These are phyloP conservation scores for Helicoverpa zea DNA, from an alignment of 1,140 invertebrate genomes.

Conservation along the genomic window DNA sequence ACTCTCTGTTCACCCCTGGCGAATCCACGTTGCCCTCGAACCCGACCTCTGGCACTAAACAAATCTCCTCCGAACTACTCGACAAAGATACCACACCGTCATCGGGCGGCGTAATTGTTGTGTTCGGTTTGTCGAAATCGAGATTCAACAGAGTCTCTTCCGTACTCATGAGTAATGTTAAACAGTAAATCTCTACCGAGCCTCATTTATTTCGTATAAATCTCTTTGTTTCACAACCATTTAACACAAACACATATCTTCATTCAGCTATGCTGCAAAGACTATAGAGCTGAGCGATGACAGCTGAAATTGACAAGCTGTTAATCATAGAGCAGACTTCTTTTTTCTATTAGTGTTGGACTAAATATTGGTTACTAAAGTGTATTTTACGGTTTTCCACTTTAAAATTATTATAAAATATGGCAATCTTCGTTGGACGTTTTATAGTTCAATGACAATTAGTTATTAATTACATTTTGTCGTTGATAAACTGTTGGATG, in stretches of 20 bases:
- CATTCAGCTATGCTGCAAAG: slow-evolving; percentile 71
- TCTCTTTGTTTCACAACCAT: slow-evolving; percentile 85
- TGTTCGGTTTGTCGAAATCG: slow-evolving; percentile 84
- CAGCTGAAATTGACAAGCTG: slow-evolving; percentile 56
- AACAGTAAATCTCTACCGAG: slow-evolving; percentile 77
- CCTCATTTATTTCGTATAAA: slow-evolving; percentile 85
- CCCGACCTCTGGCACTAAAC: slow-evolving; percentile 90
- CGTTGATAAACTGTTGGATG: no score
- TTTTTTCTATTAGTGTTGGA: slow-evolving; percentile 23
- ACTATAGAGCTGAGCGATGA: slow-evolving; percentile 66
- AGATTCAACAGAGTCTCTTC: slow-evolving; percentile 87
- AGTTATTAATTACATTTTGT: no score
- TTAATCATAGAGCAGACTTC: slow-evolving; percentile 27
- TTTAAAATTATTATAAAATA: no score
- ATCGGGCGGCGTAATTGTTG: slow-evolving; percentile 80
- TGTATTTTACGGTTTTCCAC: neutral
- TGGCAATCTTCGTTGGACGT: no score
- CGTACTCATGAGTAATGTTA: slow-evolving; percentile 87
- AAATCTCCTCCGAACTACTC: slow-evolving; percentile 88
- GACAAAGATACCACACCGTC: slow-evolving; percentile 86
- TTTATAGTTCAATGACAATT: no score
- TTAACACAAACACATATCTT: slow-evolving; percentile 84
- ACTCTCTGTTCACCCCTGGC: slow-evolving; percentile 93
- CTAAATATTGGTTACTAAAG: slow-evolving; percentile 18
- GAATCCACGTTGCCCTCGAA: slow-evolving; percentile 91